Evolutionary conservation across 30 jellyfish, hydroid and myxozoan species (phyloP).

Genomic region (Turritopsis rubra): DNA sequence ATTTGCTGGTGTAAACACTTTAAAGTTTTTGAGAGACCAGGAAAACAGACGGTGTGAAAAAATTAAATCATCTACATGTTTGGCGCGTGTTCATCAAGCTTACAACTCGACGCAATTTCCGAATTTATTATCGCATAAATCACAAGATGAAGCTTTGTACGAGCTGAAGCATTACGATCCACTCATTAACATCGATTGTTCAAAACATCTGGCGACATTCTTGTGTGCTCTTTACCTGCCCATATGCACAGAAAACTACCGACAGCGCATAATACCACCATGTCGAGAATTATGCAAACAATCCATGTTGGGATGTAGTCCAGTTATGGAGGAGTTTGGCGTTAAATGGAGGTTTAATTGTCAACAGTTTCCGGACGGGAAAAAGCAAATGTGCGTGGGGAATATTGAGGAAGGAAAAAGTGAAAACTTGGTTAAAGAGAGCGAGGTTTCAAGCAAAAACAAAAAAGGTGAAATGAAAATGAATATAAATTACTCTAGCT

Average conservation of each 20-base stretch:
- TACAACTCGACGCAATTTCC: slow-evolving; percentile 80
- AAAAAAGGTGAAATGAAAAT: not conserved
- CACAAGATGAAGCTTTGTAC: slow-evolving; percentile 84
- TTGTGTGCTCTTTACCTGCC: slow-evolving; percentile 87
- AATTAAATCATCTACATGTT: not conserved
- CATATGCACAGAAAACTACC: slow-evolving; percentile 55
- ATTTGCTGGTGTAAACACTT: not conserved
- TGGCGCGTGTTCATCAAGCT: not conserved
- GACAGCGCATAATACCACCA: slow-evolving; percentile 69
- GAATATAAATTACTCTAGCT: no score
- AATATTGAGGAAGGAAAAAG: not conserved
- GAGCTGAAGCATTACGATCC: slow-evolving; percentile 83
- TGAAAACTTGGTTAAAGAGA: not conserved
- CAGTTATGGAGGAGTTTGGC: slow-evolving; percentile 61
- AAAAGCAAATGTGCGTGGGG: not conserved
- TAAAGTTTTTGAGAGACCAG: not conserved
- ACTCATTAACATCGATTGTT: slow-evolving; percentile 64
- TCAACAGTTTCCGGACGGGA: slow-evolving; percentile 54
- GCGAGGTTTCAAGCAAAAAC: not conserved
- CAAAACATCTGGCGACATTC: slow-evolving; percentile 59
- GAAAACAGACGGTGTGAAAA: not conserved
- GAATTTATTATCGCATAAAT: slow-evolving; percentile 56
- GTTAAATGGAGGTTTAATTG: slow-evolving; percentile 63
- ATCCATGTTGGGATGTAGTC: slow-evolving; percentile 63
- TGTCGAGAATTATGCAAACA: slow-evolving; percentile 71